Evolutionary conservation across 2,888 invertebrate species (phyloP).

Genomic region (Bugulina stolonifera): DNA sequence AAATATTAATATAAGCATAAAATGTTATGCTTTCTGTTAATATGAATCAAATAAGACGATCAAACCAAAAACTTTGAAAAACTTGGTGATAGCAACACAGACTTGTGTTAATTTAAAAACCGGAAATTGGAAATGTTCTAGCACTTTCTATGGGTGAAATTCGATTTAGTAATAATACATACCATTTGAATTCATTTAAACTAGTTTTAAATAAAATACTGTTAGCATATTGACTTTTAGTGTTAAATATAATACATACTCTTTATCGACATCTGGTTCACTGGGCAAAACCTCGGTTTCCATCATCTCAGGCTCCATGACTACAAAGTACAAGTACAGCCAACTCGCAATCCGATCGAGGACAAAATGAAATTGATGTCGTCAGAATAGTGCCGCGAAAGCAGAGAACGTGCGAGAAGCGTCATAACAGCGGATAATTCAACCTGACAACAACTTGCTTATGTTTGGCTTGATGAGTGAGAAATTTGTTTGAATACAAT

Average conservation of each 20-base stretch:
- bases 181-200: not conserved
- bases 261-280: not conserved
- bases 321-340: too few species aligned
- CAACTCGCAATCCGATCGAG: too few species aligned
- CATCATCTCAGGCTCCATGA: slow-evolving; percentile 9
- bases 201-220: not conserved
- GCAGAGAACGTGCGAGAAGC: not conserved
- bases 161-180: not conserved
- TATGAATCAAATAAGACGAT: too few species aligned
- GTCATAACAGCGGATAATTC: slow-evolving; percentile 26
- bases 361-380: too few species aligned
- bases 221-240: too few species aligned
- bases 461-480: not conserved
- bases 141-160: not conserved
- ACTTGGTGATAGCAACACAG: too few species aligned
- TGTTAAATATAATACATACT: not conserved
- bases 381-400: too few species aligned
- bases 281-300: not conserved
- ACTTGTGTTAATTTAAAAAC: slow-evolving; percentile 2
- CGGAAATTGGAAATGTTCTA: slow-evolving; percentile 12
- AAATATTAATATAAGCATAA: too few species aligned
- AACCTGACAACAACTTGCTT: slow-evolving; percentile 24
- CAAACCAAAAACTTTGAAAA: too few species aligned
- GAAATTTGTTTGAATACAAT: too few species aligned
- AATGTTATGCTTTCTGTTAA: too few species aligned